Base-by-base conservation (phyloP, 2,888 invertebrate species). In the Antheraea assamensis region DNA sequence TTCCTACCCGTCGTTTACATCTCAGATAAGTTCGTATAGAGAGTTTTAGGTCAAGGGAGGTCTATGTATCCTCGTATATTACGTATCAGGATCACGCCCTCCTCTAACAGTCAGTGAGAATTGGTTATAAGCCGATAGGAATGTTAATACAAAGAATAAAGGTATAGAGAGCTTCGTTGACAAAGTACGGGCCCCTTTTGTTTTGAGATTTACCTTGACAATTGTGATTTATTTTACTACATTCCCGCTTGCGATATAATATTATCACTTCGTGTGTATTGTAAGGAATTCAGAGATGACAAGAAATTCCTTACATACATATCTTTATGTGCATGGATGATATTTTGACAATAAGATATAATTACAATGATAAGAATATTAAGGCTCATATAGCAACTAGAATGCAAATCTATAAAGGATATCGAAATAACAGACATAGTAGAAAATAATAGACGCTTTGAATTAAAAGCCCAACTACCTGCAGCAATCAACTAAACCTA, bases 11-110 rank as follows among this genome's bases (percentile, higher is more conserved):
- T 87, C 87, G 88, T 88, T 90, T 88, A 88, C 87, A 87, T 88
- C 87, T 78, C 73, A 91, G 89, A 92, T 92, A 92, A 90, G 85
- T 90, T 88, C 83, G 85, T 87, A 89, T 90, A 78, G 78, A 73
- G 79, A 87, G 89, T 90, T 91, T 92, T 90, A 90, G 92, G 91
- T 92, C 90, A 86, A 84, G 78, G 85, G 84, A 85, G 83, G 83
- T 80, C 86, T 87, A 81, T 84, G 80, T 84, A 86, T 80, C 83
- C 83, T 81, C 84, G 82, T 88, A 85, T 85, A 87, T 86, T 84
- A 75, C 70, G 72, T 72, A 74, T 74, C 75, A 74, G 68, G 75
- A 77, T 76, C 72, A 75, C 76, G 75, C 74, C 70, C 76, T 75
- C 73, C 73, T 75, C 73, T 77, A 72, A 76, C 75, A 74, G 75